A percentile compares a stretch with the other conserved stretches of the same genome.
These are phyloP conservation scores for Pemphredon lugubris DNA, from an alignment of 2,888 invertebrate species.

Conservation along the genomic window DNA sequence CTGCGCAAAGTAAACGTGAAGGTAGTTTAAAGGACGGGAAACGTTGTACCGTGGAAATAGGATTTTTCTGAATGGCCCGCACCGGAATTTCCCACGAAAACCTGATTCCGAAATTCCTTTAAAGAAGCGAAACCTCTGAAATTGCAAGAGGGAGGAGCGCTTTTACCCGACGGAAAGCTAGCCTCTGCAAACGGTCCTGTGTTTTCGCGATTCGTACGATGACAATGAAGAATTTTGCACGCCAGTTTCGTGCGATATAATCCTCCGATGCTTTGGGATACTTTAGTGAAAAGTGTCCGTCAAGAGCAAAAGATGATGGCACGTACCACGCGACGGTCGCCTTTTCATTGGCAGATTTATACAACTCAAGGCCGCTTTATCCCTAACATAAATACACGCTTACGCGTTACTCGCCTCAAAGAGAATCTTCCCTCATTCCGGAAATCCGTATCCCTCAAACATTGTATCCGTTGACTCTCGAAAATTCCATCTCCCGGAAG, in stretches of 20 bases:
- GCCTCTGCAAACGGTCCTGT: neutral
- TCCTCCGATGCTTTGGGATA: slow-evolving; percentile 2
- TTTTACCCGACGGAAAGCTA: neutral
- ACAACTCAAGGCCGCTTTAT: no score
- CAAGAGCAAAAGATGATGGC: neutral
- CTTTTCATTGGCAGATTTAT: neutral
- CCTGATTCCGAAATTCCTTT: neutral
- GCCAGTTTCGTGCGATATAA: slow-evolving; percentile 6
- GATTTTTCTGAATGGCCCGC: no score
- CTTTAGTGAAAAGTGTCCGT: neutral
- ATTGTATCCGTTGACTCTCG: no score
- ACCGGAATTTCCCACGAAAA: no score
- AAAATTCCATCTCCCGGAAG: no score
- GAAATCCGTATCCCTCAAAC: no score
- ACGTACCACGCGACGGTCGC: neutral
- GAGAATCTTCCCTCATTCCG: slow-evolving; percentile 1
- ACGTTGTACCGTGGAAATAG: no score
- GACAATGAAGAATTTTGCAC: slow-evolving; percentile 18
- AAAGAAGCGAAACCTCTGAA: neutral
- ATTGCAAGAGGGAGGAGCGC: neutral
- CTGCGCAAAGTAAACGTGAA: no score
- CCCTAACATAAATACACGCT: slow-evolving; percentile 8
- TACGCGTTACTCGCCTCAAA: slow-evolving; percentile 1
- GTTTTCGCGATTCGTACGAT: neutral
- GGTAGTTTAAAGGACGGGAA: no score